Evolutionary conservation across 2,888 invertebrate species (phyloP).

Genomic region (Hylaea fasciaria): DNA sequence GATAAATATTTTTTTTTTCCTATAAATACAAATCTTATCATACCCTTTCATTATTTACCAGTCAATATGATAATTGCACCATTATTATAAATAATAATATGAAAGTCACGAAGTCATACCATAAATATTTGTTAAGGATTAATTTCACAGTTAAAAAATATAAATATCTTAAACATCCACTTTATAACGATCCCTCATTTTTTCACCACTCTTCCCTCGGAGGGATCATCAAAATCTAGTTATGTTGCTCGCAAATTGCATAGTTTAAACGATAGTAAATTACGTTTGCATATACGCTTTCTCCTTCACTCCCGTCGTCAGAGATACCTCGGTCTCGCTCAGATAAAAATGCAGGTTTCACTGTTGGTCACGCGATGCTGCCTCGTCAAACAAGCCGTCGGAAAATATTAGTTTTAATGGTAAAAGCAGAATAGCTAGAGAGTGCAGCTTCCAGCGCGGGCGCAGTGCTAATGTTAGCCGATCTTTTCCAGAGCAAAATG

Average conservation of each 20-base stretch:
- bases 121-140: no score
- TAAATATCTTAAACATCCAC: background rate
- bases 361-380: constrained; percentile 60
- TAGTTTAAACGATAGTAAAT: constrained; percentile 46
- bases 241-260: constrained; percentile 8
- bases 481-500: no score
- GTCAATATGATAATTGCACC: no score
- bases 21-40: background rate
- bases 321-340: constrained; percentile 47
- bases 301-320: constrained; percentile 40
- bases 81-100: no score
- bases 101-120: no score
- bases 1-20: background rate
- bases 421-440: constrained; percentile 12
- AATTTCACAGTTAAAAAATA: background rate
- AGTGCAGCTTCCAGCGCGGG: background rate
- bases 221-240: constrained; percentile 8
- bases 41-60: no score
- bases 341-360: constrained; percentile 66
- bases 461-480: background rate
- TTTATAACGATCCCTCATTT: background rate
- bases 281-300: constrained; percentile 41
- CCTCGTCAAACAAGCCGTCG: constrained; percentile 45
- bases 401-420: constrained; percentile 22
- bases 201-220: background rate